These are phyloP conservation scores for Aquatica leii DNA, from an alignment of 2,888 invertebrate genomes.

Conservation along the genomic window DNA sequence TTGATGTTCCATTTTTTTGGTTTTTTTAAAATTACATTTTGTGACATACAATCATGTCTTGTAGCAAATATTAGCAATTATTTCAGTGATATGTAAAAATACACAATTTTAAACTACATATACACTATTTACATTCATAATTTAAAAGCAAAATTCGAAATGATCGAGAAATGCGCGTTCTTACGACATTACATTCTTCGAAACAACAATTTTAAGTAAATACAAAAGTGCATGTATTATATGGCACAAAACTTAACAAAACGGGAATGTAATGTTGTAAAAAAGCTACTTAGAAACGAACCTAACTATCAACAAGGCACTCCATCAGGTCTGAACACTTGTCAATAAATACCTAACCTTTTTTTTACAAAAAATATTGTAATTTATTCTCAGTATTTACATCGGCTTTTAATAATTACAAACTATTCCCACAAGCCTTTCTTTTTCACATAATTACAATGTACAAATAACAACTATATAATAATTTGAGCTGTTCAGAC, in stretches of 20 bases:
- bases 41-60: conserved; percentile 20
- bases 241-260: conserved; percentile 32
- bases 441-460: conserved; percentile 40
- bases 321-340: conserved; percentile 53
- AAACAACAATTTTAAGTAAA: conserved; percentile 11
- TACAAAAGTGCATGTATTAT: conserved; percentile 15
- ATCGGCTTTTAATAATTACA: conserved; percentile 50
- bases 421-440: conserved; percentile 54
- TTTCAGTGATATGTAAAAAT: conserved; percentile 45
- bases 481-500: conserved; percentile 29
- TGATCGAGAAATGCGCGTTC: conserved; percentile 7
- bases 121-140: conserved; percentile 41
- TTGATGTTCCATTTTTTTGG: background rate
- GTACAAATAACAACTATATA: conserved; percentile 33
- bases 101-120: conserved; percentile 38
- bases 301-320: conserved; percentile 55
- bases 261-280: conserved; percentile 31
- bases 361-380: conserved; percentile 48
- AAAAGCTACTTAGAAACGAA: conserved; percentile 33
- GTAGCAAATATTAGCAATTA: conserved; percentile 27
- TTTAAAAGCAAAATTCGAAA: conserved; percentile 25
- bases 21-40: background rate
- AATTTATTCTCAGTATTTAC: conserved; percentile 50
- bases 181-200: conserved; percentile 27
- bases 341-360: conserved; percentile 45